Evolutionary conservation across 2,797 vertebrate genomes (phyloP).

Genomic region (Pagetopsis macropterus): DNA sequence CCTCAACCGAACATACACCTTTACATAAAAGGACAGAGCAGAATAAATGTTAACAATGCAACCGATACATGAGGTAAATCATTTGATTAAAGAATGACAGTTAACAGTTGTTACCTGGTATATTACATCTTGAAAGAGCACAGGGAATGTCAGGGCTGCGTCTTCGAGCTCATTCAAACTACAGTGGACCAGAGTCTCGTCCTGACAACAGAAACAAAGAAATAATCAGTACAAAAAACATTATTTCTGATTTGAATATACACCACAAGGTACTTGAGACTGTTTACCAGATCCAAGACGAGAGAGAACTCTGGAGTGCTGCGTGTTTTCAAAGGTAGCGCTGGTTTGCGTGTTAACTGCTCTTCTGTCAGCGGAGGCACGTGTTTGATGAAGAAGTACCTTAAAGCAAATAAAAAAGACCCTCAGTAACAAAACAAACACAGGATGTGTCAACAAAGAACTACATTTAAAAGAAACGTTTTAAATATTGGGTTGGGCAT

Average conservation of each 20-base stretch:
- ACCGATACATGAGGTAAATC: constrained; percentile 77
- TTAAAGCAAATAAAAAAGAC: constrained; percentile 65
- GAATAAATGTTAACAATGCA: constrained; percentile 16
- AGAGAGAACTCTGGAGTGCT: constrained; percentile 99
- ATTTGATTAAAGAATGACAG: constrained; percentile 70
- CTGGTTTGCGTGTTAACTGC: constrained; percentile 97
- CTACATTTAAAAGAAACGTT: neutral
- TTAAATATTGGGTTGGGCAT: neutral
- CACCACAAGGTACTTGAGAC: neutral
- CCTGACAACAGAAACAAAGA: constrained; percentile 76
- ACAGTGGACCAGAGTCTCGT: constrained; percentile 98
- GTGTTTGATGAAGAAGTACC: constrained; percentile 99
- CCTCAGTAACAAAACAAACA: constrained; percentile 4
- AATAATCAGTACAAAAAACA: neutral
- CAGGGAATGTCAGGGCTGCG: constrained; percentile 97
- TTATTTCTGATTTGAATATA: neutral
- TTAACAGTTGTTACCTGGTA: constrained; percentile 89
- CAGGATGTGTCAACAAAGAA: neutral
- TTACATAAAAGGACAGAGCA: constrained; percentile 80
- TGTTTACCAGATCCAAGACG: constrained; percentile 94
- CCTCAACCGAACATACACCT: constrained; percentile 97
- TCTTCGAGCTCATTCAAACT: constrained; percentile 98
- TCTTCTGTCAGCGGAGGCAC: constrained; percentile 98
- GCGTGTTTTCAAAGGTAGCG: constrained; percentile 98
- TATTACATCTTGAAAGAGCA: constrained; percentile 99